These are phyloP conservation scores for Phalanger gymnotis DNA, from an alignment of 2,797 vertebrate species.

Conservation along the genomic window DNA sequence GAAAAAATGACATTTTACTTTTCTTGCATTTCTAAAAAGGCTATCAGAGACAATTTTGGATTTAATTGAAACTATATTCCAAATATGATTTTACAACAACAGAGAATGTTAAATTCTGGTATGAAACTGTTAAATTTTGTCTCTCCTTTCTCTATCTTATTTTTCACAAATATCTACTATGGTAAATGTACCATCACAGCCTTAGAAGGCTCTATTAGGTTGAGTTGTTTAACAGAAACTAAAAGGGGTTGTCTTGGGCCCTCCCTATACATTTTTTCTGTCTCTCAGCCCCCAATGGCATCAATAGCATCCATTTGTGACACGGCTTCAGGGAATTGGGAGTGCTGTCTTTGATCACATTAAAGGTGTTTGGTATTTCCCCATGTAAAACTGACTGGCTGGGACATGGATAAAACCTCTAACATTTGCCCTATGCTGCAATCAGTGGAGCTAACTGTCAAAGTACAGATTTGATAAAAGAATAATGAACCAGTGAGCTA, in stretches of 20 bases:
- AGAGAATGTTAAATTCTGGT: slow-evolving; percentile 8
- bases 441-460: background rate
- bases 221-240: background rate
- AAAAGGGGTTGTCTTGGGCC: background rate
- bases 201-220: background rate
- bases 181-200: slow-evolving; percentile 4
- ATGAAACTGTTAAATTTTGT: slow-evolving; percentile 55
- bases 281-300: slow-evolving; percentile 11
- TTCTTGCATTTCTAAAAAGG: background rate
- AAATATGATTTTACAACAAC: slow-evolving; percentile 32
- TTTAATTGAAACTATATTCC: background rate
- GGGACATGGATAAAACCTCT: background rate
- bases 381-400: slow-evolving; percentile 45
- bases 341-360: slow-evolving; percentile 53
- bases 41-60: background rate
- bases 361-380: slow-evolving; percentile 59
- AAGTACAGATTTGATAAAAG: slow-evolving; percentile 15
- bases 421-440: background rate
- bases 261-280: background rate
- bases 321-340: slow-evolving; percentile 13
- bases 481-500: background rate
- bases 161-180: slow-evolving; percentile 24
- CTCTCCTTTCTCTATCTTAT: background rate
- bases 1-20: background rate
- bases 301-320: slow-evolving; percentile 38